phyloP scores from a whole-genome alignment of 2,888 invertebrate genomes.

The Platycheirus albimanus region DNA sequence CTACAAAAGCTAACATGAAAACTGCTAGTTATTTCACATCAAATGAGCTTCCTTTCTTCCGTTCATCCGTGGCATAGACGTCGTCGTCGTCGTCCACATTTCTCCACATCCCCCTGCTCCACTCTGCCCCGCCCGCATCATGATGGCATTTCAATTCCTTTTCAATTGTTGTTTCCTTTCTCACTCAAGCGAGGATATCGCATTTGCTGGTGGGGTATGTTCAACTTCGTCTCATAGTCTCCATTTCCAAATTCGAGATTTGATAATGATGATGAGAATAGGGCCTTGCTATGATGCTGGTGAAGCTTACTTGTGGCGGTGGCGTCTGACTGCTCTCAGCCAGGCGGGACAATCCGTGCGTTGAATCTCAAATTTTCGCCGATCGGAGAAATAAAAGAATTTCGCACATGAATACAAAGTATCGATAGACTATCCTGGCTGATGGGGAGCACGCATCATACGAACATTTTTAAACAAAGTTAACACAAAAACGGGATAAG shows the following conservation, averaged over 20 bases:
- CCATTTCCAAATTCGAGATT: constrained; percentile 55
- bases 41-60: constrained; percentile 68
- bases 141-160: constrained; percentile 61
- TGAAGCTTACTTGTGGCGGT: constrained; percentile 21
- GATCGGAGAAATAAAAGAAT: constrained; percentile 54
- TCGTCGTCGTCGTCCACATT: neutral
- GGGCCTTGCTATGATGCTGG: constrained; percentile 20
- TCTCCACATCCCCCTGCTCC: neutral
- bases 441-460: constrained; percentile 16
- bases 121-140: too few relatives aligned
- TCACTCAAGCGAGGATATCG: constrained; percentile 42
- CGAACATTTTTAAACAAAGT: constrained; percentile 54
- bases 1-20: constrained; percentile 54
- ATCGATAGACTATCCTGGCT: constrained; percentile 48
- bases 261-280: constrained; percentile 56
- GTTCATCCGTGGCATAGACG: too few relatives aligned
- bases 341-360: constrained; percentile 57
- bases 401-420: constrained; percentile 73
- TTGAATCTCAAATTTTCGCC: constrained; percentile 71
- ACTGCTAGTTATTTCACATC: constrained; percentile 65
- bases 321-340: constrained; percentile 17
- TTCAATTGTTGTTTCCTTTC: constrained; percentile 67
- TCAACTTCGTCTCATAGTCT: constrained; percentile 26
- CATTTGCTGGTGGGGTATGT: neutral
- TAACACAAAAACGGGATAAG: constrained; percentile 1